phyloP scores from a whole-genome alignment of 2,888 invertebrate species.

The Clepsis dumicolana region DNA sequence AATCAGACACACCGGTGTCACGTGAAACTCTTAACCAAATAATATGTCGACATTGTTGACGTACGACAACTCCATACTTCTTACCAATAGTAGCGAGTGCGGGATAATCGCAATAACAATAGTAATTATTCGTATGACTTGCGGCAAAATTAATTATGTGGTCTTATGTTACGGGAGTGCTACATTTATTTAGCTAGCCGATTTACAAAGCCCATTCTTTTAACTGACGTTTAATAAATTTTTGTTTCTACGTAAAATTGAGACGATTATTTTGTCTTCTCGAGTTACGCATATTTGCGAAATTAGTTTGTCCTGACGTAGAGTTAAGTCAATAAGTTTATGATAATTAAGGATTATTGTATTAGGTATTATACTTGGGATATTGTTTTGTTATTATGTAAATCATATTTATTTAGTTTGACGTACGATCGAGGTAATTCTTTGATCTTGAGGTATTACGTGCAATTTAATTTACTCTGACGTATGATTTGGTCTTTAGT shows the following conservation, averaged over 20 bases:
- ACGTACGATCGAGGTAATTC: neutral
- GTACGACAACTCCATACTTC: neutral
- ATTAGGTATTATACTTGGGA: neutral
- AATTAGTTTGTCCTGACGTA: neutral
- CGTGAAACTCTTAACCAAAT: neutral
- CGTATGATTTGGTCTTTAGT: neutral
- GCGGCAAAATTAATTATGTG: slow-evolving; percentile 1
- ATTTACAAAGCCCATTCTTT: neutral
- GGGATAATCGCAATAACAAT: neutral
- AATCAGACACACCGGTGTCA: neutral
- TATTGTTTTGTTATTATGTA: neutral
- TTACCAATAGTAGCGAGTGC: neutral
- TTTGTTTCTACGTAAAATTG: neutral
- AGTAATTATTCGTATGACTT: neutral
- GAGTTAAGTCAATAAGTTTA: neutral
- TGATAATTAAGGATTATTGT: neutral
- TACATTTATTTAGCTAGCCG: neutral
- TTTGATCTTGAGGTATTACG: neutral
- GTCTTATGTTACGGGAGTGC: neutral
- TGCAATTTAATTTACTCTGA: neutral
- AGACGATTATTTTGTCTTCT: neutral
- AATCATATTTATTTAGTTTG: neutral
- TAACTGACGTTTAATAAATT: neutral
- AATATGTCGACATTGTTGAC: neutral
- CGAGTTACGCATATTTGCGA: neutral